Percentiles rank a stretch among this genome's conserved stretches.
Conservation (phyloP, 2,888 invertebrate species). For the Rugalucina vietnamica region DNA sequence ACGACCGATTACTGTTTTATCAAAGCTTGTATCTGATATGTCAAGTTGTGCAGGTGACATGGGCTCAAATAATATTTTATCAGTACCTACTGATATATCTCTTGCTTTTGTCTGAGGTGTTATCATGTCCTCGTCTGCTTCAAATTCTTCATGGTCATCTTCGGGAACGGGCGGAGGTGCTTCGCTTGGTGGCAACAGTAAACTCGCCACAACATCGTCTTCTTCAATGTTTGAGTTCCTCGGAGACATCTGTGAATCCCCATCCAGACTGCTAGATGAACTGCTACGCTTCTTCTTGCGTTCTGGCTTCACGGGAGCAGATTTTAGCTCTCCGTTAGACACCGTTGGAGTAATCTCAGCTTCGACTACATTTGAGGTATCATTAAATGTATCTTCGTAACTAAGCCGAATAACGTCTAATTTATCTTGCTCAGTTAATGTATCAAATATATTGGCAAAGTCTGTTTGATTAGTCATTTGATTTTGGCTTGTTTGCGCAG, state of each 20-base stretch:
- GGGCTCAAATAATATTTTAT: constrained; percentile 56
- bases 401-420: constrained; percentile 65
- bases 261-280: constrained; percentile 48
- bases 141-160: constrained; percentile 40
- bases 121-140: constrained; percentile 57
- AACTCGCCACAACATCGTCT: background rate
- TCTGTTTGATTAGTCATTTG: background rate
- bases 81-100: constrained; percentile 43
- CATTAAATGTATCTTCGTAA: constrained; percentile 62
- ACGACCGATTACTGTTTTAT: constrained; percentile 38
- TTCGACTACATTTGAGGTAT: constrained; percentile 24
- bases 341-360: constrained; percentile 16
- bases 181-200: constrained; percentile 34
- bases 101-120: constrained; percentile 36
- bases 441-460: constrained; percentile 59
- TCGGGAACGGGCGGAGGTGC: constrained; percentile 50
- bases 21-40: constrained; percentile 32
- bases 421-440: constrained; percentile 68
- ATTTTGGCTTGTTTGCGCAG: background rate
- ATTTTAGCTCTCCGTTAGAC: constrained; percentile 50
- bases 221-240: constrained; percentile 25
- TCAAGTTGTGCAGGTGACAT: constrained; percentile 24
- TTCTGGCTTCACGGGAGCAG: constrained; percentile 73
- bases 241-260: constrained; percentile 26
- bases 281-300: constrained; percentile 71